A percentile compares a stretch with the other conserved stretches of the same genome.
Conservation (phyloP, 2,113 vertebrate species). For the Hippopotamus amphibius region DNA sequence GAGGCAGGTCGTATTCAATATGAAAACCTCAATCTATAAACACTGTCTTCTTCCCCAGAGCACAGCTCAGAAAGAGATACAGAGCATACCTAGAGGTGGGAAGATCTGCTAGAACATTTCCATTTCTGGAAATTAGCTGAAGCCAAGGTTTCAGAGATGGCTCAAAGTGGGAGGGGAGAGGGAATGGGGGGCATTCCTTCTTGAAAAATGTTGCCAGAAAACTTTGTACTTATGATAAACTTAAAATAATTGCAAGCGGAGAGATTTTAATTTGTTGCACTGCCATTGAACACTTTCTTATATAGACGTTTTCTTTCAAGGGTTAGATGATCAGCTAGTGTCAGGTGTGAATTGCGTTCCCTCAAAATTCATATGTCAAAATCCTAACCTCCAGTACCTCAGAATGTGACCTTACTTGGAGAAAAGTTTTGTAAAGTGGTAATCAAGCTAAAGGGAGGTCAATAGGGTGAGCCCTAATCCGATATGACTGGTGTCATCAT, state of each 20-base stretch:
- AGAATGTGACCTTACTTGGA: background rate
- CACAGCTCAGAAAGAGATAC: background rate
- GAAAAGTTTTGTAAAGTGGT: background rate
- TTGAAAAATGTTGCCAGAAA: background rate
- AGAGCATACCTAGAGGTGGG: background rate
- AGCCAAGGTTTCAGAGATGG: background rate
- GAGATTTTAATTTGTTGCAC: background rate
- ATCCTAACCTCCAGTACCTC: background rate
- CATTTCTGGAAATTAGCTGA: background rate
- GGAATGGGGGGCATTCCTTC: too few species aligned
- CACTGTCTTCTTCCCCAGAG: background rate
- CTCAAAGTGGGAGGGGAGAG: background rate
- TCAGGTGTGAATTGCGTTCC: background rate
- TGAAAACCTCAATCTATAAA: background rate
- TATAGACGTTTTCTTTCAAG: background rate
- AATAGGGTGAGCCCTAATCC: background rate
- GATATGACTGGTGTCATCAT: background rate
- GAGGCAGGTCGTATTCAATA: background rate
- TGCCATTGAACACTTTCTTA: background rate
- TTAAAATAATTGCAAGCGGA: background rate
- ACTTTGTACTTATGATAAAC: background rate
- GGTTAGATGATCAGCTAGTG: background rate
- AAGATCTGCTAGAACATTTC: background rate
- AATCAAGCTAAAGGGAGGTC: background rate
- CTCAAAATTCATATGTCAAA: background rate